Evolutionary conservation across 2,113 vertebrate species (phyloP), one percentile per base, ranked within the genome.

Genomic region (Osmerus eperlanus): DNA sequence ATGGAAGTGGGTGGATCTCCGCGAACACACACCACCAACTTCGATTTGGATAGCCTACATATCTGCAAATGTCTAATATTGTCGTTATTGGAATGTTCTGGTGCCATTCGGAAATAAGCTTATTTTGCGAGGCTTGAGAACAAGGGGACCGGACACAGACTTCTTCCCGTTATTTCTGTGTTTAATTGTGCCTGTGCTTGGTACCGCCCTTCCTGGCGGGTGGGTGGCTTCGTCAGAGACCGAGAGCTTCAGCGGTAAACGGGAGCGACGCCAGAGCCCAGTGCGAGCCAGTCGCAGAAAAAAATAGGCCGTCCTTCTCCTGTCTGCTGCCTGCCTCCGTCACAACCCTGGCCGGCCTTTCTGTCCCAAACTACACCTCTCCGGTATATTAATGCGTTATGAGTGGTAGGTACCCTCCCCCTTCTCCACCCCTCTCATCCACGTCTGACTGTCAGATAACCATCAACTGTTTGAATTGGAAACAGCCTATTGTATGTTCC

Each of bases 391-490:
- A 94, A 97, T 96, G 95, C 96, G 94, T 94, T 94, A 97, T 98
- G 96, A 98, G 96, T 94, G 96, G 96, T 97, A 96, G 92, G 96
- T 97, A 96, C 92, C 92, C 90, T 94, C 94, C 92, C 94, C 87
- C 83, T 86, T 67, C 89, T 86, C 83, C 91, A 92, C 90, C 91
- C 91, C 92, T 90, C 84, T 87, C 87, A 87, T 93, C 36, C 36
- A 41, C 29, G 29, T 32, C 29, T 32, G 7, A 7, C 36, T 41
- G 36, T 41, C 36, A 41, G 36, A 41, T 41, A 41, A 41, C 36
- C 36, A 41, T 41, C 36, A 7, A 41, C 36, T 8, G 36, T 41
- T 41, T 41, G 36, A 41, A 41, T 41, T 41, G 36, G 36, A 41
- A 41, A 41, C 36, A 41, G 36, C 36, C 36, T 41, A 41, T 41